These are phyloP conservation scores for Ommatoiulus sabulosus DNA, from an alignment of 2,888 invertebrate genomes.

Conservation along the genomic window DNA sequence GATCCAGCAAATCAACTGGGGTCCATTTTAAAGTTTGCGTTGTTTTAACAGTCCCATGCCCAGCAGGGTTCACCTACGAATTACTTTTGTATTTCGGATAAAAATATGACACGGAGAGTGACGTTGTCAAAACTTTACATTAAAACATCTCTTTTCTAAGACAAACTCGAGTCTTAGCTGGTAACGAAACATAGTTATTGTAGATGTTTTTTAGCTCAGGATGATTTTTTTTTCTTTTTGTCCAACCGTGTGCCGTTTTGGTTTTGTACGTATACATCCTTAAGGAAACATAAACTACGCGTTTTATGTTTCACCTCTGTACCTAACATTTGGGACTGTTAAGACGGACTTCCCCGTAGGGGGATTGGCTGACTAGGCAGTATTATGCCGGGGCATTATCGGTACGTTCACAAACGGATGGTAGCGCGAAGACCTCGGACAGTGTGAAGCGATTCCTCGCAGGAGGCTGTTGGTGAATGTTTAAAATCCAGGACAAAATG, in stretches of 20 bases:
- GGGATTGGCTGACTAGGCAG: not conserved
- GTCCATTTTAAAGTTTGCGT: not conserved
- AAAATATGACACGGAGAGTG: not conserved
- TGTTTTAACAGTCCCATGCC: constrained; percentile 13
- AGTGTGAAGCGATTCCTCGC: not conserved
- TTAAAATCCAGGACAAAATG: not conserved
- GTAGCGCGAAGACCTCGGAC: not conserved
- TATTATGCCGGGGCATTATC: constrained; percentile 27
- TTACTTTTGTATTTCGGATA: not conserved
- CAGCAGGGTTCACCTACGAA: not conserved
- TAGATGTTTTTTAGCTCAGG: not conserved
- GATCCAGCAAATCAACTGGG: not conserved
- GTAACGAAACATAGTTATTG: not conserved
- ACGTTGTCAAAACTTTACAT: not conserved
- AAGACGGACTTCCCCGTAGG: not conserved
- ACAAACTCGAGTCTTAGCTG: not conserved
- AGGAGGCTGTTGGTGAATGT: not conserved
- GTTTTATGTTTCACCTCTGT: not conserved
- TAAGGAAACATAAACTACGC: not conserved
- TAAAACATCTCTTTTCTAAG: not conserved
- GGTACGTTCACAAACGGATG: not conserved
- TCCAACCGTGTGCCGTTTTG: not conserved
- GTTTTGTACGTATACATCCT: not conserved
- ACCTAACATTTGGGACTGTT: constrained; percentile 43
- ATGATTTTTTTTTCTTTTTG: not conserved